Conservation (phyloP, 1,140 invertebrate species). For the Oedothorax gibbosus region DNA sequence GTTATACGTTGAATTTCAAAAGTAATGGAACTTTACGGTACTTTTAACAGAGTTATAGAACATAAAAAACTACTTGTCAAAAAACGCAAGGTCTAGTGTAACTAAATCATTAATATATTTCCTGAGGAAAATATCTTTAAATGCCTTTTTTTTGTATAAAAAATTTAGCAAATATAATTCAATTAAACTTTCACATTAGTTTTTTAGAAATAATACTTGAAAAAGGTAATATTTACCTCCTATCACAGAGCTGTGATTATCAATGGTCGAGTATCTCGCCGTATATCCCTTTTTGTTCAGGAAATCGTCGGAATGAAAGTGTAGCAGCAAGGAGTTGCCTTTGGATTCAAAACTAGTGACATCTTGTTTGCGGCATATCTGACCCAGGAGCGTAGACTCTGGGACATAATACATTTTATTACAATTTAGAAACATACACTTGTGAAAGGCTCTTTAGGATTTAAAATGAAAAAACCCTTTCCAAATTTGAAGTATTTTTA, state of each 20-base stretch:
- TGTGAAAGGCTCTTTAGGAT: too few relatives aligned
- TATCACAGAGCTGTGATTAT: neutral
- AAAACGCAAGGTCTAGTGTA: too few relatives aligned
- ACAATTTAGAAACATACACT: too few relatives aligned
- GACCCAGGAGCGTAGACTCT: conserved; percentile 43
- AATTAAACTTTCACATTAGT: neutral
- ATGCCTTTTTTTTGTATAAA: neutral
- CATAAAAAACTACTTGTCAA: too few relatives aligned
- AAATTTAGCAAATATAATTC: neutral
- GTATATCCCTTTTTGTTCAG: conserved; percentile 61
- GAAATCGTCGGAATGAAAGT: conserved; percentile 63
- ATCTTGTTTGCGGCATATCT: conserved; percentile 2
- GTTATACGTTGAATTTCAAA: too few relatives aligned
- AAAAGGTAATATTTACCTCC: conserved; percentile 47
- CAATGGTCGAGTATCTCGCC: conserved; percentile 46
- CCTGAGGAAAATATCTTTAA: too few relatives aligned
- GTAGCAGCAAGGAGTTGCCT: conserved; percentile 49
- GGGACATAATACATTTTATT: neutral
- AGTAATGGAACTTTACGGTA: too few relatives aligned
- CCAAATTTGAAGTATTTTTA: too few relatives aligned
- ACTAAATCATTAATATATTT: too few relatives aligned
- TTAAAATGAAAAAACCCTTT: too few relatives aligned
- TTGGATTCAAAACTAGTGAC: conserved; percentile 41
- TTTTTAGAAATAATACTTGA: neutral
- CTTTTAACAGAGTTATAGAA: too few relatives aligned